Evolutionary conservation across 2,113 vertebrate species (phyloP).

Genomic region (Ictidomys tridecemlineatus): DNA sequence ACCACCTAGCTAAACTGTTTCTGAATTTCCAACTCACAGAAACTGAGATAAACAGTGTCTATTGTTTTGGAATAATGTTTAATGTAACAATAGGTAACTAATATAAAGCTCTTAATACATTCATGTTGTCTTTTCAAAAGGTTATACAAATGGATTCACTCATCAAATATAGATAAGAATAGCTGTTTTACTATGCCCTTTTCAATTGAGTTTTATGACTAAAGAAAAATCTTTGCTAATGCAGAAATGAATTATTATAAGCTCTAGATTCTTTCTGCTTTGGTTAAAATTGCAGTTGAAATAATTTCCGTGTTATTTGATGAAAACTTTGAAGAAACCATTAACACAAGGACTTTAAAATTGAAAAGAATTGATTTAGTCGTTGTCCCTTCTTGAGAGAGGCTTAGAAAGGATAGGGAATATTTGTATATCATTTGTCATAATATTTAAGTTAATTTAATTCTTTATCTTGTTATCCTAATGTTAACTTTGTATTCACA

Average conservation of each 20-base stretch:
- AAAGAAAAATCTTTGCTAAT: conserved; percentile 36
- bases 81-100: not conserved
- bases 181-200: conserved; percentile 31
- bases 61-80: conserved; percentile 2
- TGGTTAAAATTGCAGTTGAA: conserved; percentile 61
- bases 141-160: conserved; percentile 42
- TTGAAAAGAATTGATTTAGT: conserved; percentile 24
- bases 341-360: conserved; percentile 33
- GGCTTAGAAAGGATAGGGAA: not conserved
- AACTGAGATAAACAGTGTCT: conserved; percentile 14
- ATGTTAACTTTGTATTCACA: conserved; percentile 10
- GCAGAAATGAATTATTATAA: conserved; percentile 53
- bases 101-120: not conserved
- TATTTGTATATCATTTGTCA: conserved; percentile 8
- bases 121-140: conserved; percentile 51
- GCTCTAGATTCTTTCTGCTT: conserved; percentile 49
- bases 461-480: conserved; percentile 23
- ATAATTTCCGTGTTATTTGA: conserved; percentile 49
- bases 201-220: conserved; percentile 59
- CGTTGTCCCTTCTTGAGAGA: conserved; percentile 24
- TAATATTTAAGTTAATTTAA: conserved; percentile 55
- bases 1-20: not conserved
- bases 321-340: conserved; percentile 22
- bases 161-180: conserved; percentile 60
- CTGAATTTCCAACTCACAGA: not conserved